Conservation (phyloP, 1,140 invertebrate species). For the Drosophila neocordata region DNA sequence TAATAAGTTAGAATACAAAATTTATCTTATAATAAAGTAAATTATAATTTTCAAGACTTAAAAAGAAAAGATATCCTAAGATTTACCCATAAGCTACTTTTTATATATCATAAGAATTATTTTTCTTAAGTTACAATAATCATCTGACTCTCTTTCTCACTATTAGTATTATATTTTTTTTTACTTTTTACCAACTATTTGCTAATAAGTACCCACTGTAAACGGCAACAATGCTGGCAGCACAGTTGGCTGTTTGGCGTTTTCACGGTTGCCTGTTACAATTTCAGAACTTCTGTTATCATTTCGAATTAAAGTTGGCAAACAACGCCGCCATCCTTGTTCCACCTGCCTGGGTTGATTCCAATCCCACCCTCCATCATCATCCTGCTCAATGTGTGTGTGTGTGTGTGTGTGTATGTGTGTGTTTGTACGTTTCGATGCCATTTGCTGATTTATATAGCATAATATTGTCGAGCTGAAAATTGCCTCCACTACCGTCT, state of each 20-base stretch:
- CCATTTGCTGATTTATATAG: constrained; percentile 80
- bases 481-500: constrained; percentile 43
- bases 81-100: too few species aligned
- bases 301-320: constrained; percentile 71
- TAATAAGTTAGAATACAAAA: too few species aligned
- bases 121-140: too few species aligned
- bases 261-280: constrained; percentile 71
- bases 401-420: not conserved
- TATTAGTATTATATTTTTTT: too few species aligned
- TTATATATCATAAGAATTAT: too few species aligned
- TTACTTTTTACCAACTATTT: too few species aligned
- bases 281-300: constrained; percentile 74
- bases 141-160: too few species aligned
- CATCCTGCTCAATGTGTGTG: constrained; percentile 10
- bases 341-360: constrained; percentile 9
- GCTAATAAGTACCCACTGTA: constrained; percentile 38
- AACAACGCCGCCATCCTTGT: constrained; percentile 12
- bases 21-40: too few species aligned
- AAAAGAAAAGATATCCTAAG: too few species aligned
- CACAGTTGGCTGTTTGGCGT: constrained; percentile 23
- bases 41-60: too few species aligned
- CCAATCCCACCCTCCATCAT: constrained; percentile 8
- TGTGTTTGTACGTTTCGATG: constrained; percentile 34
- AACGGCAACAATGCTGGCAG: constrained; percentile 11
- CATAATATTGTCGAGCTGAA: constrained; percentile 69